Conservation (phyloP, 2,113 vertebrate genomes). For the Hiodon tergisus region DNA sequence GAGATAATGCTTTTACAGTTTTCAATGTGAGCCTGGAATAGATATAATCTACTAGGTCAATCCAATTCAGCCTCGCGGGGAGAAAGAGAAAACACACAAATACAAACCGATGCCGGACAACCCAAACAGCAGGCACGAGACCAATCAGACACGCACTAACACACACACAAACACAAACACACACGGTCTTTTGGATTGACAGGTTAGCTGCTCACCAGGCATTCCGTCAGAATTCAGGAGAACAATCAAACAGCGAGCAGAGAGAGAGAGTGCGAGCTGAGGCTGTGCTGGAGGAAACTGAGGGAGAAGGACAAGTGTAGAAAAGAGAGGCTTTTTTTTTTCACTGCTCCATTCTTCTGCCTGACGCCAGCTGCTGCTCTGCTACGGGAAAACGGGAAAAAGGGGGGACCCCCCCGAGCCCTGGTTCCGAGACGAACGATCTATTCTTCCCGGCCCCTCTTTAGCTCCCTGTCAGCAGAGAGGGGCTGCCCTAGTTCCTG, state of each 20-base stretch:
- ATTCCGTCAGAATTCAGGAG: constrained; percentile 53
- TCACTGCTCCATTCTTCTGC: constrained; percentile 47
- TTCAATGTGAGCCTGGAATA: not conserved
- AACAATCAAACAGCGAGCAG: constrained; percentile 34
- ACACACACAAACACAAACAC: constrained; percentile 8
- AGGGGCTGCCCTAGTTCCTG: constrained; percentile 40
- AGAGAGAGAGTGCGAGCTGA: not conserved
- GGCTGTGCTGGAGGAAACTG: not conserved
- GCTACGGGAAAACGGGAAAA: not conserved
- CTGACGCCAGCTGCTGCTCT: constrained; percentile 1
- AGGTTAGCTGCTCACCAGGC: constrained; percentile 60
- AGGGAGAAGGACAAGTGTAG: not conserved
- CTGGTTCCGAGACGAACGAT: not conserved
- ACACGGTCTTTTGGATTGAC: constrained; percentile 18
- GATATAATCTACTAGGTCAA: not conserved
- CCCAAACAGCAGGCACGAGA: not conserved
- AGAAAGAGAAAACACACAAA: constrained; percentile 2
- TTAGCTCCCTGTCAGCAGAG: not conserved
- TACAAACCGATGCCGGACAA: constrained; percentile 17
- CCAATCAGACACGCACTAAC: not conserved
- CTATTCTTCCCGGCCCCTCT: not conserved
- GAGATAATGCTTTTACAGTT: not conserved
- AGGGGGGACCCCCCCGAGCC: not conserved
- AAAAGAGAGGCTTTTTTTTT: constrained; percentile 25
- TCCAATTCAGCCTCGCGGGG: not conserved